phyloP scores from a whole-genome alignment of 2,797 vertebrate species.

The Kryptopterus vitreolus region DNA sequence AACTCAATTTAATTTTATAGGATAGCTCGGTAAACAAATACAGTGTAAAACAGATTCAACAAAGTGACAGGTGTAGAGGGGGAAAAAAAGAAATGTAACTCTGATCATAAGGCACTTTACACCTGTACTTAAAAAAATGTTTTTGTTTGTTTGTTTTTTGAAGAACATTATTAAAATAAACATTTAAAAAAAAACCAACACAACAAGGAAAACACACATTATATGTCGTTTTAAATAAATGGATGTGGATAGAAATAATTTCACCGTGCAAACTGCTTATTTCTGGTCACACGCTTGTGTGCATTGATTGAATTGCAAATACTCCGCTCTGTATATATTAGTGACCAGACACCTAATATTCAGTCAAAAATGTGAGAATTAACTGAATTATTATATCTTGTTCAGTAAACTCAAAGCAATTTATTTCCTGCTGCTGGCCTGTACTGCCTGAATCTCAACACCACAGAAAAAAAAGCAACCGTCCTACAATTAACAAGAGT shows the following conservation, averaged over 20 bases:
- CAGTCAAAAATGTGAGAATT: background rate
- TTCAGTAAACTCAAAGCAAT: conserved; percentile 12
- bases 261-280: background rate
- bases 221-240: background rate
- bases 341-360: background rate
- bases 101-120: conserved; percentile 44
- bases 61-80: conserved; percentile 23
- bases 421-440: conserved; percentile 8
- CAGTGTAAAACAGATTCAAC: conserved; percentile 27
- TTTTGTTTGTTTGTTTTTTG: background rate
- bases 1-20: background rate
- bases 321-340: conserved; percentile 17
- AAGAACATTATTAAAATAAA: background rate
- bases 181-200: background rate
- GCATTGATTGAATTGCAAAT: conserved; percentile 24
- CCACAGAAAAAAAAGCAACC: background rate
- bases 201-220: background rate
- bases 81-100: conserved; percentile 2
- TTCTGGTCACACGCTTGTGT: conserved; percentile 8
- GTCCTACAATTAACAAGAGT: background rate
- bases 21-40: conserved; percentile 13
- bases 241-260: background rate
- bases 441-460: conserved; percentile 8
- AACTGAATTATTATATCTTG: background rate
- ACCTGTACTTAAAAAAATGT: conserved; percentile 27